These are phyloP conservation scores for Celastrina argiolus DNA, from an alignment of 2,888 invertebrate species.

Conservation along the genomic window DNA sequence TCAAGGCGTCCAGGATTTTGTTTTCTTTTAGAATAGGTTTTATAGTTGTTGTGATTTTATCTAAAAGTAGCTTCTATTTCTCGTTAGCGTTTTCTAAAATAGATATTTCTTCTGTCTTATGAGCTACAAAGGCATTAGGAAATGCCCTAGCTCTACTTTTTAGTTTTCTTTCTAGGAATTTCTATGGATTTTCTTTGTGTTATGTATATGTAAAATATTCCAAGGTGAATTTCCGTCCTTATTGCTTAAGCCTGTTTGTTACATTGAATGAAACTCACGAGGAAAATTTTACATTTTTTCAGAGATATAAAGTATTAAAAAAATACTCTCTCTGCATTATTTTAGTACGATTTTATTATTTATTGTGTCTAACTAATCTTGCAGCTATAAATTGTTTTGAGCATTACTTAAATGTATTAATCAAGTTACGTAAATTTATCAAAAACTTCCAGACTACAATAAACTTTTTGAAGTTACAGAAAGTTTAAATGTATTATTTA, in stretches of 20 bases:
- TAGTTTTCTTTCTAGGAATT: slow-evolving; percentile 32
- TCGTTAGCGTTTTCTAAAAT: background rate
- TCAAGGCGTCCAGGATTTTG: slow-evolving; percentile 46
- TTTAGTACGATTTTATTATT: slow-evolving; percentile 38
- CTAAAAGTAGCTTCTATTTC: slow-evolving; percentile 21
- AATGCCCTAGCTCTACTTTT: slow-evolving; percentile 35
- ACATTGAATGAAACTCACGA: no score
- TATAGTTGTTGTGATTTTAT: slow-evolving; percentile 43
- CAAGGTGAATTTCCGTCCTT: slow-evolving; percentile 30
- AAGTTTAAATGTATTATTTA: background rate
- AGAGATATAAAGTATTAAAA: slow-evolving; percentile 61
- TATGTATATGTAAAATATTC: slow-evolving; percentile 42
- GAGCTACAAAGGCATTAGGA: slow-evolving; percentile 44
- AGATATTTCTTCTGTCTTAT: slow-evolving; percentile 29
- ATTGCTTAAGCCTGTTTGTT: no score
- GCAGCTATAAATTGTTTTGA: slow-evolving; percentile 12
- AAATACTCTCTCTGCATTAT: slow-evolving; percentile 56
- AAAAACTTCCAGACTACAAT: no score
- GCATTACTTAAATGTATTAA: background rate
- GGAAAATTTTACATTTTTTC: slow-evolving; percentile 45
- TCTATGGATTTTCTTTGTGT: slow-evolving; percentile 33
- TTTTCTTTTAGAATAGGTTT: slow-evolving; percentile 46
- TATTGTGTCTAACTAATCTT: slow-evolving; percentile 21
- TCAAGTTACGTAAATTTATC: no score
- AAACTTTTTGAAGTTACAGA: no score